Percentiles rank a stretch among this genome's conserved stretches.
These are phyloP conservation scores for Bedellia somnulentella DNA, from an alignment of 2,888 invertebrate genomes.

Conservation along the genomic window DNA sequence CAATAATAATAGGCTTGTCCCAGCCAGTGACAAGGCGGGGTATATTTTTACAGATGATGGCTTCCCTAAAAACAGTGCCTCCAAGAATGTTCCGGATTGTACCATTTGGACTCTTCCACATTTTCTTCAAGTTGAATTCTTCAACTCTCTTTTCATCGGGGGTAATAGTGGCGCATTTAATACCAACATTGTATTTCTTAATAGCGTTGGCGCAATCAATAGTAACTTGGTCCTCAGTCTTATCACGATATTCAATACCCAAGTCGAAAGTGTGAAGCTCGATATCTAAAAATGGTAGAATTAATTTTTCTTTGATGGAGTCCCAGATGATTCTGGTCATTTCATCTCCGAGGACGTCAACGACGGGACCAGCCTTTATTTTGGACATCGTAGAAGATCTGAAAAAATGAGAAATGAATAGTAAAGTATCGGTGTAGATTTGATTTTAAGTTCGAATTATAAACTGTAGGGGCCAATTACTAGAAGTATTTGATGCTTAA, in stretches of 20 bases:
- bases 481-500: too few species aligned
- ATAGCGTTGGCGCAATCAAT: conserved; percentile 96
- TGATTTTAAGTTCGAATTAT: too few species aligned
- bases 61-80: conserved; percentile 82
- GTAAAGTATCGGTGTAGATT: too few species aligned
- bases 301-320: conserved; percentile 94
- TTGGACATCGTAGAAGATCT: conserved; percentile 53
- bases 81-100: conserved; percentile 87
- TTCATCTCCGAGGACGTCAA: conserved; percentile 92
- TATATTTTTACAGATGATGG: conserved; percentile 90
- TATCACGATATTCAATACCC: conserved; percentile 92
- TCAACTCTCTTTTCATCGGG: conserved; percentile 96
- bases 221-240: conserved; percentile 93
- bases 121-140: conserved; percentile 83
- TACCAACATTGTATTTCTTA: conserved; percentile 96
- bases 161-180: conserved; percentile 98
- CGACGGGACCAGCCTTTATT: conserved; percentile 84
- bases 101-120: conserved; percentile 92
- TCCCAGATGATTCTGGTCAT: conserved; percentile 99
- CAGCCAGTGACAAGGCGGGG: conserved; percentile 93
- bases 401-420: conserved; percentile 14
- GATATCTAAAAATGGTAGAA: conserved; percentile 93
- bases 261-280: conserved; percentile 93
- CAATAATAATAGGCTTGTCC: conserved; percentile 96
- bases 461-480: too few species aligned